Evolutionary conservation across 2,888 invertebrate genomes (phyloP).

Genomic region (Lasioglossum marginatum): DNA sequence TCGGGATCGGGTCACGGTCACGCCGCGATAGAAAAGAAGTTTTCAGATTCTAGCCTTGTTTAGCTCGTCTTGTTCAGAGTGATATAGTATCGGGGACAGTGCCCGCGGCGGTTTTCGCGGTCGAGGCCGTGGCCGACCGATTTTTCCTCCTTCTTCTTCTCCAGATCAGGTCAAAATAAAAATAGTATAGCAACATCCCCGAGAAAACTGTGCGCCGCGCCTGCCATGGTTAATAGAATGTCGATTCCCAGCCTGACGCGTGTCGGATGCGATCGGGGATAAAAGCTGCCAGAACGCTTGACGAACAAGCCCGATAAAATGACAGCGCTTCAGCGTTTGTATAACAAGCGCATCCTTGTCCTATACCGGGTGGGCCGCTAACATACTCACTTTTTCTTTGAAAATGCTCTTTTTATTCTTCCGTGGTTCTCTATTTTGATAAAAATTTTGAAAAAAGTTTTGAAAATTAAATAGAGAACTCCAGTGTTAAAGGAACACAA

Average conservation of each 20-base stretch:
- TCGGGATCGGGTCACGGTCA: constrained; percentile 40
- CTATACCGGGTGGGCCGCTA: neutral
- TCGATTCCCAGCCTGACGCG: constrained; percentile 47
- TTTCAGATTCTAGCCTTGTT: constrained; percentile 30
- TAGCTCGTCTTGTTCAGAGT: constrained; percentile 1
- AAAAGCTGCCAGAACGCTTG: constrained; percentile 27
- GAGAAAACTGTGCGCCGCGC: constrained; percentile 15
- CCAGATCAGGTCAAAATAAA: constrained; percentile 16
- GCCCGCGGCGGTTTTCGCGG: constrained; percentile 13
- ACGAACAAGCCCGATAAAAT: constrained; percentile 36
- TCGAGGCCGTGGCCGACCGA: neutral
- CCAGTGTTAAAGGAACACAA: neutral
- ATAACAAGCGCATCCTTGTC: constrained; percentile 3
- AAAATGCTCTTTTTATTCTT: neutral
- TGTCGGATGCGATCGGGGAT: constrained; percentile 46
- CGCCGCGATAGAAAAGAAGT: constrained; percentile 22
- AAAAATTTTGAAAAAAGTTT: too few relatives aligned
- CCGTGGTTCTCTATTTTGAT: neutral
- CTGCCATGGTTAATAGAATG: constrained; percentile 52
- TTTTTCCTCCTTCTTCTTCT: constrained; percentile 14
- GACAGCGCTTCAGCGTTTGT: constrained; percentile 31
- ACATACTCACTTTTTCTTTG: neutral
- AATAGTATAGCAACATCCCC: neutral
- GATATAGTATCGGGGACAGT: constrained; percentile 32
- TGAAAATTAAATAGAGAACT: neutral